Conservation (phyloP, 2,797 vertebrate genomes). For the Ficedula albicollis region DNA sequence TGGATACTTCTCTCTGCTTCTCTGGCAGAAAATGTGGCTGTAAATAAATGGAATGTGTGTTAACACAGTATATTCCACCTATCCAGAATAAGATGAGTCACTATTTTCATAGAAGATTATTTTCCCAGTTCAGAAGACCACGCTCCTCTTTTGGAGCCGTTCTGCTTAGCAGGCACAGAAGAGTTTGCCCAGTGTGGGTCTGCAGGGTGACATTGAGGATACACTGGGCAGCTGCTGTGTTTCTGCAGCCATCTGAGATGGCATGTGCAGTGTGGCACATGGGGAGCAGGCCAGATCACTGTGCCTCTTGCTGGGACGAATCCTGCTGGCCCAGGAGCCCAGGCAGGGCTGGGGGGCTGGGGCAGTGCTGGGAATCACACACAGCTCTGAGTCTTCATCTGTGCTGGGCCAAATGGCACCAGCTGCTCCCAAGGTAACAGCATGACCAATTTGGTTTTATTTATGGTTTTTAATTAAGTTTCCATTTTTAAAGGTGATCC, state of each 20-base stretch:
- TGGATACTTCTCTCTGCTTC: background rate
- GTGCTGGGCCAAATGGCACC: slow-evolving; percentile 6
- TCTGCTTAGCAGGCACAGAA: background rate
- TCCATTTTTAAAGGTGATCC: slow-evolving; percentile 9
- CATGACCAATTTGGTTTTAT: background rate
- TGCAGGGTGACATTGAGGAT: background rate
- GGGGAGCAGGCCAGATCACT: background rate
- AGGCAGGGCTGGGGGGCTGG: background rate
- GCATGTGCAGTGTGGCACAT: background rate
- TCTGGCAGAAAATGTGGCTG: background rate
- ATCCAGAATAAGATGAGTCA: slow-evolving; percentile 13
- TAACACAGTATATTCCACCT: background rate
- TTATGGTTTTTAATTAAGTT: slow-evolving; percentile 46
- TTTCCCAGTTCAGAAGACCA: background rate
- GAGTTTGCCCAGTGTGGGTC: background rate
- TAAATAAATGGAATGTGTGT: background rate
- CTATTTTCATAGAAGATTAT: background rate
- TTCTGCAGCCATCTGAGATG: background rate
- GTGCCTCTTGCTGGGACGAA: slow-evolving; percentile 4
- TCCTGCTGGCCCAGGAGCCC: slow-evolving; percentile 22
- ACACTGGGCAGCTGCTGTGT: background rate
- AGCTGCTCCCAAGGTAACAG: background rate
- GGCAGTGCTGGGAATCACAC: background rate
- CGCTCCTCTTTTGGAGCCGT: accelerated
- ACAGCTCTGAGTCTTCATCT: background rate